These are phyloP conservation scores for Periphyllus acericola DNA, from an alignment of 2,888 invertebrate genomes.

Conservation along the genomic window DNA sequence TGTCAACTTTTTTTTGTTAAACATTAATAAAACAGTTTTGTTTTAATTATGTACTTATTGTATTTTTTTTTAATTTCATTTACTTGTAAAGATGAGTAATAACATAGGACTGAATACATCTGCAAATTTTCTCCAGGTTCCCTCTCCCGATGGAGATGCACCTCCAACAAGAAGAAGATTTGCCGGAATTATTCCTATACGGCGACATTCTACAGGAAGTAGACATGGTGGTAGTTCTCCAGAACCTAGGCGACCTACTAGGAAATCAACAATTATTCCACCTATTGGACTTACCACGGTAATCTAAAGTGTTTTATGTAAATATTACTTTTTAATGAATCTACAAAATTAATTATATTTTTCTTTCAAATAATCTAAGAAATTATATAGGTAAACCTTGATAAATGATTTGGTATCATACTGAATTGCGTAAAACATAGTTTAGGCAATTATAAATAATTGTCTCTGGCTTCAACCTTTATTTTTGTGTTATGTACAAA, in stretches of 20 bases:
- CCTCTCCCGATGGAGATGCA: constrained; percentile 25
- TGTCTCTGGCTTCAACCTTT: too few species aligned
- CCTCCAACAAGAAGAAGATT: constrained; percentile 51
- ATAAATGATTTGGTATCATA: too few species aligned
- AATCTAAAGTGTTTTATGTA: not conserved
- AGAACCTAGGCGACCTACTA: constrained; percentile 57
- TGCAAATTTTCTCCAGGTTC: constrained; percentile 52
- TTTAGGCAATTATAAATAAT: too few species aligned
- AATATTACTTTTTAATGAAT: not conserved
- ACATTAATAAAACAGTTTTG: constrained; percentile 44
- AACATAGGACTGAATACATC: constrained; percentile 15
- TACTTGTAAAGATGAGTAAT: constrained; percentile 43
- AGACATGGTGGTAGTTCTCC: constrained; percentile 33
- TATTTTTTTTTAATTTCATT: constrained; percentile 8
- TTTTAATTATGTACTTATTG: constrained; percentile 39
- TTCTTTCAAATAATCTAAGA: too few species aligned
- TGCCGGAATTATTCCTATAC: constrained; percentile 50
- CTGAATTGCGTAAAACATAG: too few species aligned
- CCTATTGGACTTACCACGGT: constrained; percentile 55
- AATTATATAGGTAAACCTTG: too few species aligned
- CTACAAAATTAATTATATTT: not conserved
- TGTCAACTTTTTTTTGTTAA: constrained; percentile 23
- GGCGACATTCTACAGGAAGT: constrained; percentile 56
- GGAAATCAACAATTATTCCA: constrained; percentile 61
- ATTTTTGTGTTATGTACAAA: too few species aligned